Base-by-base conservation (phyloP, 2,888 invertebrate species). In the Cheilosia soror region DNA sequence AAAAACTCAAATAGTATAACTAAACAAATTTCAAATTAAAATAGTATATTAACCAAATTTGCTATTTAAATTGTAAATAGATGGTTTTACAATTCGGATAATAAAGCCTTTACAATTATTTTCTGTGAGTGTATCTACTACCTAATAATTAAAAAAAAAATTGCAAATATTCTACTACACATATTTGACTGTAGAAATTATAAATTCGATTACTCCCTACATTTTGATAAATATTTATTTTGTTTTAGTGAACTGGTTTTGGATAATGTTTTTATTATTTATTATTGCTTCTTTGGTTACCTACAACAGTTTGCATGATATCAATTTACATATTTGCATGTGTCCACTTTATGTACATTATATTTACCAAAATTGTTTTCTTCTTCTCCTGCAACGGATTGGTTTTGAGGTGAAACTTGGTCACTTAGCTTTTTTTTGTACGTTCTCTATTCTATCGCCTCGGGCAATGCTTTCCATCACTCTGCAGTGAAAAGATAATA, bases 391-490 rank as follows among this genome's bases (percentile, higher is more conserved):
- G 29, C 40, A 68, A 68, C 20, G 20, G 51, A 13, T 55, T 68
- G 9, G 25, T 49, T 7, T 40, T 25, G 27, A 63, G 47, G 42
- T 71, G 5, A 20, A 63, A 72, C 33, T 60, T 65, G 15, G 49
- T 75, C 47, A 73, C 37, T 78, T 57, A 42, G 66, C 60, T 76
- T n/a, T 15, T 62, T 51, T 62, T 44, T 76, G 84, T 66, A 60
- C 40, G 62, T 55, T 71, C 33, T 75, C 60, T 80, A 53, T 77
- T 31, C 63, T 63, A 40, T 63, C 47, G 53, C 58, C 69, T 76
- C 76, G 57, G 37, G 73, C 44, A 65, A 80, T 65, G 76, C 69
- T 81, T 80, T 71, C 42, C 44, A 71, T 53, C n/a, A 72, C 20
- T 37, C 9, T 63, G 42, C 31, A 29, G 44, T 65, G 49, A 57